Conservation (phyloP, 1,140 invertebrate species). For the Brachionus asplanchnoidis region DNA sequence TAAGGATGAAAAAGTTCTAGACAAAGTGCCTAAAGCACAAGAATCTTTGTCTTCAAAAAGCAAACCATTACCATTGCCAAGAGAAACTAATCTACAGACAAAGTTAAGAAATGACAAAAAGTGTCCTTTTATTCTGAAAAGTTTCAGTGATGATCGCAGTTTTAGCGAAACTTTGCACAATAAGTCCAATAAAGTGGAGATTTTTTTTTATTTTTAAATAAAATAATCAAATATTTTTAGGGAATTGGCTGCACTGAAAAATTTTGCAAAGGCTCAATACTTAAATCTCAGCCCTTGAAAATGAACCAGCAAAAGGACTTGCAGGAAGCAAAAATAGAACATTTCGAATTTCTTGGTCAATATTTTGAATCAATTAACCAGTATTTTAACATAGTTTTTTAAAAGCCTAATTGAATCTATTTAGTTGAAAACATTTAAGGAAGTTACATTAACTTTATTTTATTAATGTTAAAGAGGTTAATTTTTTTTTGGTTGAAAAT, state of each 20-base stretch:
- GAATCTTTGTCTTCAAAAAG: too few species aligned
- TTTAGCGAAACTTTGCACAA: not conserved
- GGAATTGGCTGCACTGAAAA: not conserved
- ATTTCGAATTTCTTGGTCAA: conserved; percentile 78
- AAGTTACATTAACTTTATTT: too few species aligned
- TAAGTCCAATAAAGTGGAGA: not conserved
- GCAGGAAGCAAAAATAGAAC: conserved; percentile 67
- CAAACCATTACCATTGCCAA: too few species aligned
- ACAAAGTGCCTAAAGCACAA: too few species aligned
- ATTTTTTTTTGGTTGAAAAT: too few species aligned
- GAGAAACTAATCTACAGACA: too few species aligned
- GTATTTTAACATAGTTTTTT: not conserved
- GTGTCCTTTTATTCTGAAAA: not conserved
- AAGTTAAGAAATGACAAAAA: not conserved
- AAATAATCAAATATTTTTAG: not conserved
- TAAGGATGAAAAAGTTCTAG: too few species aligned
- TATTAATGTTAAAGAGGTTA: too few species aligned
- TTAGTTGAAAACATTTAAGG: too few species aligned
- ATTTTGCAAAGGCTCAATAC: conserved; percentile 5
- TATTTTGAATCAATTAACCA: conserved; percentile 75
- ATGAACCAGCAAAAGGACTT: not conserved
- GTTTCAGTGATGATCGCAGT: not conserved
- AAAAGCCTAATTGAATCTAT: too few species aligned
- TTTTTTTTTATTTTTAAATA: too few species aligned
- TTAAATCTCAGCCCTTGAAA: not conserved